phyloP scores from a whole-genome alignment of 92 coral and sea anemone genomes.

The Parazoanthus swiftii region DNA sequence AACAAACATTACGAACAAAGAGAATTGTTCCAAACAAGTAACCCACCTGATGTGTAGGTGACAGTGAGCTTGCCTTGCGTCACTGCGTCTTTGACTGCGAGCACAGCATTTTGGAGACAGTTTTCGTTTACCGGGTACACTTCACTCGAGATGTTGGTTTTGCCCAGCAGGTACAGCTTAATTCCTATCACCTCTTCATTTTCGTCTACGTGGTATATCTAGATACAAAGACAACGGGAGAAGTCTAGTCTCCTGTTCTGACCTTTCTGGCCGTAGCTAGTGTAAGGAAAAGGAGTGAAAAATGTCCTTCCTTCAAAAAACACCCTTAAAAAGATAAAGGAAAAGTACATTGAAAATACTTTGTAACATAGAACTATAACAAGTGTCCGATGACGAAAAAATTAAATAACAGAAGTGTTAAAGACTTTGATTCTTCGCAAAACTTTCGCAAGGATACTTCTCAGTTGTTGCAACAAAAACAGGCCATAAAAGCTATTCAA shows the following conservation, averaged over 20 bases:
- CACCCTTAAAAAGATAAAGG: too few species aligned
- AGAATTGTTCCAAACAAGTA: too few species aligned
- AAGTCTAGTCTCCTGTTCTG: background rate
- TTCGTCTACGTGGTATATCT: slow-evolving; percentile 10
- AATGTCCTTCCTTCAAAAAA: too few species aligned
- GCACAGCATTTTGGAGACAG: background rate
- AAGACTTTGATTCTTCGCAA: too few species aligned
- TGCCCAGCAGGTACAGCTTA: slow-evolving; percentile 16
- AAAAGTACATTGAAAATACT: too few species aligned
- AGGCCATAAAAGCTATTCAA: too few species aligned
- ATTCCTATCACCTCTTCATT: background rate
- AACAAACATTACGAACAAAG: background rate
- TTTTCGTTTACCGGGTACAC: background rate
- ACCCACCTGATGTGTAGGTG: background rate
- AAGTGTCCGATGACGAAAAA: too few species aligned
- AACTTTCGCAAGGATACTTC: too few species aligned
- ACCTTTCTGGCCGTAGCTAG: background rate
- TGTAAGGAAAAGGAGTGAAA: too few species aligned
- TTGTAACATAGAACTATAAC: too few species aligned
- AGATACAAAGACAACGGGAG: background rate
- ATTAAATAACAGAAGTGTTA: too few species aligned
- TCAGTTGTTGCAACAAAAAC: too few species aligned
- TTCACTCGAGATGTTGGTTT: background rate
- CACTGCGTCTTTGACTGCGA: background rate
- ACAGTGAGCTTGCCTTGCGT: background rate